Conservation (phyloP, 64 coral and sea anemone genomes). For the Stylophora pistillata region DNA sequence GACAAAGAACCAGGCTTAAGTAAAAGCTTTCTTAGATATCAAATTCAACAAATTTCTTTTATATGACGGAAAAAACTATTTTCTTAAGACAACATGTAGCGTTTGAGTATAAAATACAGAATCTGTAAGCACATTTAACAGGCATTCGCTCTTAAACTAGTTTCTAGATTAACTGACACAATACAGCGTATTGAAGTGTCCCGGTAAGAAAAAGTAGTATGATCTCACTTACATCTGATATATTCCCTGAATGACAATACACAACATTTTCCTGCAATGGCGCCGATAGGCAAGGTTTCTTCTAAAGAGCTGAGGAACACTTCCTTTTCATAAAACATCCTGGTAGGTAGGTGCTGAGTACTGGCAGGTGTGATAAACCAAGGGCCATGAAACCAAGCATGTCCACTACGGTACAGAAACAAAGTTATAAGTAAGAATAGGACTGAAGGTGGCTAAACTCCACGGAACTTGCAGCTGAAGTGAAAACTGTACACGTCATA, state of each 20-base stretch:
- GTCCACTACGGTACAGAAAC: slow-evolving; percentile 26
- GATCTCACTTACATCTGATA: slow-evolving; percentile 94
- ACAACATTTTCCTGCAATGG: slow-evolving; percentile 83
- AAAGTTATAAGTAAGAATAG: neutral
- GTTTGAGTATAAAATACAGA: too few relatives aligned
- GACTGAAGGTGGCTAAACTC: too few relatives aligned
- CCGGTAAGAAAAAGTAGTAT: neutral
- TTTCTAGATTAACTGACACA: too few relatives aligned
- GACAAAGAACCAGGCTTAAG: too few relatives aligned
- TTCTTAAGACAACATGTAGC: too few relatives aligned
- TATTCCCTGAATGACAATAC: slow-evolving; percentile 96
- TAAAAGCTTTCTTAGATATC: too few relatives aligned
- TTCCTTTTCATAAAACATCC: slow-evolving; percentile 99
- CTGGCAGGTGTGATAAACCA: slow-evolving; percentile 87
- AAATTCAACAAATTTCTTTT: too few relatives aligned
- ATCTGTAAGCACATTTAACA: too few relatives aligned
- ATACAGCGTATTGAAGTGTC: neutral
- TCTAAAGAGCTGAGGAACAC: slow-evolving; percentile 83
- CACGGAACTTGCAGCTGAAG: too few relatives aligned
- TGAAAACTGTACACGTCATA: too few relatives aligned
- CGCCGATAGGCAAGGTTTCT: slow-evolving; percentile 64
- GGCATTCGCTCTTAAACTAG: too few relatives aligned
- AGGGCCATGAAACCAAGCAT: slow-evolving; percentile 80
- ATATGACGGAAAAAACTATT: too few relatives aligned
- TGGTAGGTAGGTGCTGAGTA: slow-evolving; percentile 89